Conservation (phyloP, 2,888 invertebrate species). For the Boloria euphrosyne region DNA sequence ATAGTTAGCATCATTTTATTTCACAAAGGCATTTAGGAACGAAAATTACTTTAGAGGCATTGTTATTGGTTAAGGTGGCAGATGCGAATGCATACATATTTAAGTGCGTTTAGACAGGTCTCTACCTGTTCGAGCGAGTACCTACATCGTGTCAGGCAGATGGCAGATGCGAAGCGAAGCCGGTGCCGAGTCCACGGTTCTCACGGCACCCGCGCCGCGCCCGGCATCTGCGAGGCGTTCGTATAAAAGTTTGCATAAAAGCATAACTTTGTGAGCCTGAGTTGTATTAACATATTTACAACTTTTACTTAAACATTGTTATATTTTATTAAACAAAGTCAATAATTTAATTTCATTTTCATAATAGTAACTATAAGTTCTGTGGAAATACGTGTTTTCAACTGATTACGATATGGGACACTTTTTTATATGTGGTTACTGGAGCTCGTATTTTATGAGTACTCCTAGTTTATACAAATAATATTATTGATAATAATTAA, state of each 20-base stretch:
- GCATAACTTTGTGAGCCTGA: too few species aligned
- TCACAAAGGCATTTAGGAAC: constrained; percentile 17
- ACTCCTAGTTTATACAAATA: not conserved
- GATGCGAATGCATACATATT: not conserved
- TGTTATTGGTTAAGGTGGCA: constrained; percentile 15
- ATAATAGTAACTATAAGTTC: too few species aligned
- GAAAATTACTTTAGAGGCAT: constrained; percentile 10
- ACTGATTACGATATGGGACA: too few species aligned
- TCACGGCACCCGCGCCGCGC: constrained; percentile 27
- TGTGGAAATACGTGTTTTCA: too few species aligned
- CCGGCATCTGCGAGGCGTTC: constrained; percentile 15
- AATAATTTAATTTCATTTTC: too few species aligned
- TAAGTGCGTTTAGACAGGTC: constrained; percentile 7
- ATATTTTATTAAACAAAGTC: too few species aligned
- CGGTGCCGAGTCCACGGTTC: constrained; percentile 16
- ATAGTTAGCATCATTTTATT: constrained; percentile 11
- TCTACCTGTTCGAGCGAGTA: constrained; percentile 7
- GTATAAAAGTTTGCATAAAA: not conserved
- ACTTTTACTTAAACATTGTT: too few species aligned
- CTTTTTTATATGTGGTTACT: too few species aligned
- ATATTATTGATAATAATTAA: not conserved
- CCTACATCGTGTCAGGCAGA: constrained; percentile 16
- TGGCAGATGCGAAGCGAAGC: constrained; percentile 15
- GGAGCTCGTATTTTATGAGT: not conserved
- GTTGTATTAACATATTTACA: too few species aligned